Evolutionary conservation across 2,888 invertebrate species (phyloP).

Genomic region (Labia minor): DNA sequence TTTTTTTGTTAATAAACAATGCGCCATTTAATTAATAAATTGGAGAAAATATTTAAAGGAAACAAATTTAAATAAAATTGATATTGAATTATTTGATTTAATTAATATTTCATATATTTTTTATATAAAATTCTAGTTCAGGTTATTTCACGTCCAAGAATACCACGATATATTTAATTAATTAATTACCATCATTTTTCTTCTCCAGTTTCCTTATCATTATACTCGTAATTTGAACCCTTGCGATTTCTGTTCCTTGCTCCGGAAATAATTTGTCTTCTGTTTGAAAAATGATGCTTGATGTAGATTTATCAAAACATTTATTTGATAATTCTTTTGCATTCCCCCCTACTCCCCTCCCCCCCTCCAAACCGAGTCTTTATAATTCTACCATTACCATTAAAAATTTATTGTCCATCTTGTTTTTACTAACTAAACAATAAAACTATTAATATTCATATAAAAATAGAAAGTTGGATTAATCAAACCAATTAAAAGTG

Average conservation of each 20-base stretch:
- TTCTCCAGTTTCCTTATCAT: not conserved
- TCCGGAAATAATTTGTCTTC: conserved; percentile 3
- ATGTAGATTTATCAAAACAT: not conserved
- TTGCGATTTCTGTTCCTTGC: not conserved
- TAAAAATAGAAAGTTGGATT: not conserved
- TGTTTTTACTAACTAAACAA: not conserved
- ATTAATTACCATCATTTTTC: not conserved
- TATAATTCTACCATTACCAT: no score
- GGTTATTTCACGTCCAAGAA: no score
- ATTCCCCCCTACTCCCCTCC: not conserved
- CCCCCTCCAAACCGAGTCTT: no score
- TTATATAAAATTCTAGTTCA: no score
- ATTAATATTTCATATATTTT: no score
- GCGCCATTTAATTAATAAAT: no score
- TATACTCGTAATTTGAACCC: not conserved
- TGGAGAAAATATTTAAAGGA: no score
- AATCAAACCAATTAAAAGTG: not conserved
- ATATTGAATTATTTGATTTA: no score
- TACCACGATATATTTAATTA: not conserved
- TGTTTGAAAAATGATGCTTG: not conserved
- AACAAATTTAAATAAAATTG: no score
- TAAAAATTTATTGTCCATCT: not conserved
- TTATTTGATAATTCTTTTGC: no score
- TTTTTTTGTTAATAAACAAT: no score
- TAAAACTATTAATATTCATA: conserved; percentile 5